Evolutionary conservation across 2,797 vertebrate species (phyloP).

Genomic region (Allobates femoralis): DNA sequence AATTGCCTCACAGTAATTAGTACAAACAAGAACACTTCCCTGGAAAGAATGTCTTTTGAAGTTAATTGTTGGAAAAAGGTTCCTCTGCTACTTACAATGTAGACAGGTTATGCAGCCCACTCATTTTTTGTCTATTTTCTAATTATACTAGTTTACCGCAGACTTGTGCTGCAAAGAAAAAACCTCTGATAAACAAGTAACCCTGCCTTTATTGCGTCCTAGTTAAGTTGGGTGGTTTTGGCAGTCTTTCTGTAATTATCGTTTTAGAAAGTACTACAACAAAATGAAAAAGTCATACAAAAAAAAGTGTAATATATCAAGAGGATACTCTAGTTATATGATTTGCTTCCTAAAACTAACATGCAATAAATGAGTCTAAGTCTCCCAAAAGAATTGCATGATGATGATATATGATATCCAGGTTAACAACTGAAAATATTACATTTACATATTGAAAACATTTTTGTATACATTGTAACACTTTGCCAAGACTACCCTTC

Average conservation of each 20-base stretch:
- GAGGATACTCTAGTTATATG: conserved; percentile 18
- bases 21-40: conserved; percentile 52
- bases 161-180: conserved; percentile 62
- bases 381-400: conserved; percentile 13
- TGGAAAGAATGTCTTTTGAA: conserved; percentile 1
- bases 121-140: conserved; percentile 68
- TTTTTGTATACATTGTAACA: no score
- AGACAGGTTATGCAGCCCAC: conserved; percentile 54
- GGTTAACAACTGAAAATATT: not conserved
- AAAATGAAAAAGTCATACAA: not conserved
- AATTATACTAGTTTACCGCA: conserved; percentile 67
- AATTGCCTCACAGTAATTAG: conserved; percentile 58
- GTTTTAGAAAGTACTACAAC: not conserved
- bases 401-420: not conserved
- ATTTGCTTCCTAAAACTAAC: conserved; percentile 31
- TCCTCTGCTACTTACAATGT: conserved; percentile 49
- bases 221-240: conserved; percentile 38
- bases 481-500: no score
- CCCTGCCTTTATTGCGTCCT: conserved; percentile 50
- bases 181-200: conserved; percentile 60
- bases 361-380: conserved; percentile 18
- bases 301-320: conserved; percentile 15
- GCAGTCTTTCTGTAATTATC: conserved; percentile 12
- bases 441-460: not conserved
- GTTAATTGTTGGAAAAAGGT: conserved; percentile 52